Evolutionary conservation across 2,113 vertebrate genomes (phyloP), one percentile per base, ranked within the genome.

Genomic region (Sebastes fasciatus): DNA sequence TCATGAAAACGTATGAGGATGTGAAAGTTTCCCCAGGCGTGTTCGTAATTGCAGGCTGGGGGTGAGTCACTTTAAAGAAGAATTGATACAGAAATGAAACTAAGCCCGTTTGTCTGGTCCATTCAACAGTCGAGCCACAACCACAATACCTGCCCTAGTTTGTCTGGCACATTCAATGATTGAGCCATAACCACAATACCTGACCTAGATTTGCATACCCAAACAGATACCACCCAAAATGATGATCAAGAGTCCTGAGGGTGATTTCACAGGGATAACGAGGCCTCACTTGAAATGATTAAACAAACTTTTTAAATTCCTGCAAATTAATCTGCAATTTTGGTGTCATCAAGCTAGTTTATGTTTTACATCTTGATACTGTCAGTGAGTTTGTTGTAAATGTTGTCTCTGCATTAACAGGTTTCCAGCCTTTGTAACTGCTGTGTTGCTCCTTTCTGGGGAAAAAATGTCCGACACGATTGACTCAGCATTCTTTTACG

Each of bases 401-500:
- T 63, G 2, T n/a, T 86, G 2, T 61, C 74, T 49, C 51, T 67
- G 4, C 76, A 88, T 26, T 88, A 90, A 84, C 91, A 99, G 98
- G 75, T 52, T 99, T 71, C 97, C 98, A 79, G 92, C 94, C 11
- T 51, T 96, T 64, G 89, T 96, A 72, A 95, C 98, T 45, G 96
- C 96, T 77, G 71, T 96, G 86, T 93, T 99, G 70, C 93, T 99
- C 67, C 94, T 97, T 67, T 91, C 95, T 78, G 98, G 97, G 23
- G 89, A 87, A 72, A 96, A 91, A 84, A 92, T 77, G 60, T 42
- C 76, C n/a, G 78, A 94, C 23, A 95, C 83, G 6, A 95, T 96
- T 75, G 97, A 99, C 91, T 95, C 96, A 2, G 95, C 96, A 1
- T 98, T 97, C 94, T 99, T 98, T 94, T 99, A 98, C 76, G 98